phyloP scores from a whole-genome alignment of 2,113 vertebrate species.

The Petrocephalus zakoni region DNA sequence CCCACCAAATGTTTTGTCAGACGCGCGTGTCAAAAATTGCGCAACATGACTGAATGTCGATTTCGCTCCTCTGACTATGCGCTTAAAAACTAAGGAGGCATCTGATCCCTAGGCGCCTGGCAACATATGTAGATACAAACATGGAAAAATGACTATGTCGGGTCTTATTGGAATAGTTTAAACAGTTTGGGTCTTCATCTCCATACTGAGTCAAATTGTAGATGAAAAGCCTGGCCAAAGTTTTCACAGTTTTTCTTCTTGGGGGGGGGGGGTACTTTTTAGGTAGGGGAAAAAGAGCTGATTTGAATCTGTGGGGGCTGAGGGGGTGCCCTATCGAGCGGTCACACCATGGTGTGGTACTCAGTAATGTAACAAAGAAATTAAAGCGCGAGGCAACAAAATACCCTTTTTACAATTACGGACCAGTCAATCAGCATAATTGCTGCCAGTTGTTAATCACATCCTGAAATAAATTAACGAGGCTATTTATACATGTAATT shows the following conservation, averaged over 20 bases:
- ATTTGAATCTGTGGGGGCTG: too few relatives aligned
- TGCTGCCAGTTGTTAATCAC: neutral
- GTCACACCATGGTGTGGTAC: neutral
- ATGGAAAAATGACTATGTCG: neutral
- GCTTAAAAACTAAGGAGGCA: neutral
- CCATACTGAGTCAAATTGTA: neutral
- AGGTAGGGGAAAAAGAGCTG: neutral
- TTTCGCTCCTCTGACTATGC: neutral
- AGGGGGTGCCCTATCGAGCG: neutral
- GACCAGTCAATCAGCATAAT: neutral
- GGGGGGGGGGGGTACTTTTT: neutral
- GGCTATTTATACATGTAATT: slow-evolving; percentile 20
- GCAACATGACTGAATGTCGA: neutral
- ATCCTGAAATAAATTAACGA: slow-evolving; percentile 11
- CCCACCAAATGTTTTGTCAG: neutral
- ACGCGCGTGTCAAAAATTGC: neutral
- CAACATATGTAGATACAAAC: neutral
- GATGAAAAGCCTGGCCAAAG: neutral
- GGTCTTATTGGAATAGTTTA: neutral
- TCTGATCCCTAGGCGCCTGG: neutral
- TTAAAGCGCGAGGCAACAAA: neutral
- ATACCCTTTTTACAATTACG: slow-evolving; percentile 3
- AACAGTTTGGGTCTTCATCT: neutral
- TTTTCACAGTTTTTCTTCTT: too few relatives aligned
- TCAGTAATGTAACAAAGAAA: neutral